Percentiles rank a stretch among this genome's conserved stretches.
Evolutionary conservation across 2,888 invertebrate genomes (phyloP).

Genomic region (Drosophila picticornis): DNA sequence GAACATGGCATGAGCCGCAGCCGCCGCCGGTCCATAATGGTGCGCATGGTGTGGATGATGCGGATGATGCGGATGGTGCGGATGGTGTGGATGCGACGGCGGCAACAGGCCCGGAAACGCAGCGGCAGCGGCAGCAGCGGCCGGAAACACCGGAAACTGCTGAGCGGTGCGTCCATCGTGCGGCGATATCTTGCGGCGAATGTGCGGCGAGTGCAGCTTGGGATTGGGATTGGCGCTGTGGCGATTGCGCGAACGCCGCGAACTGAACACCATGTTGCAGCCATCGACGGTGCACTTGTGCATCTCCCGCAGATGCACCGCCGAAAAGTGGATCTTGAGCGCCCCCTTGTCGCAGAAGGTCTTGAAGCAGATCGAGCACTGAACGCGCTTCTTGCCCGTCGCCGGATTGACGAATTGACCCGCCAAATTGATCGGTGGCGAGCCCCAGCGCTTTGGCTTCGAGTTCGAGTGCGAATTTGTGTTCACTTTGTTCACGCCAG

Average conservation of each 20-base stretch:
- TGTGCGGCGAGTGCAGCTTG: constrained; percentile 97
- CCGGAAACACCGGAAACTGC: constrained; percentile 88
- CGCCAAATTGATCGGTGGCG: constrained; percentile 93
- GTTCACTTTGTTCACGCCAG: constrained; percentile 5
- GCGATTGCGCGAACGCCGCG: constrained; percentile 96
- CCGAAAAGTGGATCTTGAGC: constrained; percentile 99
- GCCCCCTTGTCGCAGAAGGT: constrained; percentile 99
- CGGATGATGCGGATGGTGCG: constrained; percentile 37
- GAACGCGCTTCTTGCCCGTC: constrained; percentile 98
- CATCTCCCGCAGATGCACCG: constrained; percentile 99
- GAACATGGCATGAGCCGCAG: constrained; percentile 69
- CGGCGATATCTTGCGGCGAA: constrained; percentile 96
- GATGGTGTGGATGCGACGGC: constrained; percentile 46
- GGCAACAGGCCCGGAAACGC: constrained; percentile 87
- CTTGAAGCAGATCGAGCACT: constrained; percentile 99
- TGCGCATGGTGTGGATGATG: constrained; percentile 41
- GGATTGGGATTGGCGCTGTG: constrained; percentile 99
- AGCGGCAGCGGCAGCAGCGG: constrained; percentile 86
- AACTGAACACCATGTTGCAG: constrained; percentile 99
- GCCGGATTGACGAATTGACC: constrained; percentile 96
- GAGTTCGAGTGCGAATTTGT: constrained; percentile 47
- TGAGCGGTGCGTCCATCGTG: constrained; percentile 96
- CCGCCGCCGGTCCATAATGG: constrained; percentile 59
- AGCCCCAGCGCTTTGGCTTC: constrained; percentile 89
- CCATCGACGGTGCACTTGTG: constrained; percentile 99